These are phyloP conservation scores for Steatocranus sp. DNA, from an alignment of 2,797 vertebrate species.

Conservation along the genomic window DNA sequence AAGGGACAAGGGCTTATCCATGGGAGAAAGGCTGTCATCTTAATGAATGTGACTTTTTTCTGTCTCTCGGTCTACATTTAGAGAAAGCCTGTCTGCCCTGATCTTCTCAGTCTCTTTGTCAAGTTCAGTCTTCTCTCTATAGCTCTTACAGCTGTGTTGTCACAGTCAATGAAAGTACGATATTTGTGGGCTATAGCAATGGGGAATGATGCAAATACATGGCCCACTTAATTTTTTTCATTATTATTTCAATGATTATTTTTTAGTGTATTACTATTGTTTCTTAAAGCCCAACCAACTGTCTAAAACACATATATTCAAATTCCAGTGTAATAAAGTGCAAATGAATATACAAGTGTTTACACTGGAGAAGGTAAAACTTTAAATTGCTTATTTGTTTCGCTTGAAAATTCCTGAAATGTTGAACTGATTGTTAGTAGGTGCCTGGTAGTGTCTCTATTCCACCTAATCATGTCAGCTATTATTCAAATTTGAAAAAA, in stretches of 20 bases:
- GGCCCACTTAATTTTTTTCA: background rate
- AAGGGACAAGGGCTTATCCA: slow-evolving; percentile 24
- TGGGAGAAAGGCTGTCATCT: background rate
- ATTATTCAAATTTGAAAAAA: background rate
- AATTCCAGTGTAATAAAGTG: background rate
- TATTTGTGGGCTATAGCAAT: background rate
- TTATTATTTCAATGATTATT: background rate
- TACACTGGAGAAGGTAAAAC: background rate
- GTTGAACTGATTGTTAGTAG: background rate
- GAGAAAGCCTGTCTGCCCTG: slow-evolving; percentile 7
- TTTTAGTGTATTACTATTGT: background rate
- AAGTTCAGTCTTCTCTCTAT: slow-evolving; percentile 5
- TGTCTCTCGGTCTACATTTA: slow-evolving; percentile 16
- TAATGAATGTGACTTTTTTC: slow-evolving; percentile 29
- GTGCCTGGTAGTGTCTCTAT: background rate
- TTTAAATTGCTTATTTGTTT: background rate
- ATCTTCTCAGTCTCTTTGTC: slow-evolving; percentile 27
- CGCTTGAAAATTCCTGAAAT: background rate
- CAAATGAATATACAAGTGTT: background rate
- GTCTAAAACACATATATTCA: background rate
- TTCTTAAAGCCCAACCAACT: background rate
- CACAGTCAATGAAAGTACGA: background rate
- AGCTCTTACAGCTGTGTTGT: slow-evolving; percentile 1
- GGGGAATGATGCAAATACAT: slow-evolving; percentile 1
- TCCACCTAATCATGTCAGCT: background rate